Percentiles rank a stretch among this genome's conserved stretches.
Conservation (phyloP, 2,888 invertebrate genomes). For the Synanthedon tipuliformis region DNA sequence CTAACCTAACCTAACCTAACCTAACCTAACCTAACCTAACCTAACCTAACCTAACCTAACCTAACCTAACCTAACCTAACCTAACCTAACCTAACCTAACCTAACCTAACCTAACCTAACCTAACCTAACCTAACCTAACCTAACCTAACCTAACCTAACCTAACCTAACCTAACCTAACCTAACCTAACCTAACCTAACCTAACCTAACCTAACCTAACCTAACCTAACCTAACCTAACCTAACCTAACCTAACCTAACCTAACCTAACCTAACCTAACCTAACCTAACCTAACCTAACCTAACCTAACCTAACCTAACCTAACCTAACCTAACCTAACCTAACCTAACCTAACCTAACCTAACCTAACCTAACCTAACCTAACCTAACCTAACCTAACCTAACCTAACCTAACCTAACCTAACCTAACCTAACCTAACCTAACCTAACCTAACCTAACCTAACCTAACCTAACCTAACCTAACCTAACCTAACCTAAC, state of each 20-base stretch:
- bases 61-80: not conserved
- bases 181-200: constrained; percentile 4
- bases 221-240: constrained; percentile 3
- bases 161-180: constrained; percentile 4
- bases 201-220: constrained; percentile 3
- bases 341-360: constrained; percentile 5
- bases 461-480: constrained; percentile 3
- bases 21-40: not conserved
- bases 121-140: constrained; percentile 5
- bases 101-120: constrained; percentile 3
- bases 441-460: constrained; percentile 3
- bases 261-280: constrained; percentile 3
- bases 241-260: constrained; percentile 3
- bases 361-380: constrained; percentile 4
- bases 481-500: constrained; percentile 3
- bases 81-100: not conserved
- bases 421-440: constrained; percentile 3
- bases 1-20: not conserved
- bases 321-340: constrained; percentile 3
- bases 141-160: constrained; percentile 5
- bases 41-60: not conserved
- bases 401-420: constrained; percentile 3
- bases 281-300: constrained; percentile 3
- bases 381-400: constrained; percentile 3
- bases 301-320: constrained; percentile 3